Base-by-base conservation (phyloP, 2,888 invertebrate species). In the Bellardia pandia region DNA sequence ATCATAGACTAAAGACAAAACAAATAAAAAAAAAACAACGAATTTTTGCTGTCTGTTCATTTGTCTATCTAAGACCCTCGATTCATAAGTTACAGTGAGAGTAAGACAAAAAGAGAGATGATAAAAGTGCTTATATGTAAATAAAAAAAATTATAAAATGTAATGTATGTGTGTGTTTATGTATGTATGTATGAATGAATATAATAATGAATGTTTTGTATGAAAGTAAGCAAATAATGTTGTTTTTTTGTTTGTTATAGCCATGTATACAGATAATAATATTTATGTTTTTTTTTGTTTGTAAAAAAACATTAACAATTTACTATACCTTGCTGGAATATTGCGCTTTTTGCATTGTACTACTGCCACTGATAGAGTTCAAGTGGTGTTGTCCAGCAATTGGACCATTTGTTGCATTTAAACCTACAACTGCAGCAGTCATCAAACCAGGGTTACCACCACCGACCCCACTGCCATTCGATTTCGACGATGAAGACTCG, bases 401-500 rank as follows among this genome's bases (percentile, higher is more conserved):
- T 37, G 66, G 74, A 33, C 84, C 86, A 58, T 78, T 87, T 75
- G 74, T 42, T 80, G 72, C 23, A 53, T 79, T 75, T 62, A 80
- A 85, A 11, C 84, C 82, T 33, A 77, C 76, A 11, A 83, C 64
- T 23, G 69, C 86, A 37, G 81, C 69, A 45, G 56, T 13, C 23
- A 80, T 74, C 11, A 75, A 33, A 23, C 16, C 56, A 16, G 48
- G 64, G 16, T 56, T 58, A 33, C 60, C 69, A 33, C 80, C 77
- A 40, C 74, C 86, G 68, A 91, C 93, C 75, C 60, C 69, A 33
- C 80, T 75, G 37, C 74, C 86, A 66, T 91, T 93, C 76, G 91
- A 91, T 88, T 93, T 93, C 37, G 89, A 90, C 69, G 91, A 91
- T 37, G 79, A 45, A 9, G 93, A 93, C 86, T 91, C 91, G 62